Evolutionary conservation across 1,140 invertebrate genomes (phyloP), one percentile per base, ranked within the genome.

Genomic region (Schmidtea mediterranea): DNA sequence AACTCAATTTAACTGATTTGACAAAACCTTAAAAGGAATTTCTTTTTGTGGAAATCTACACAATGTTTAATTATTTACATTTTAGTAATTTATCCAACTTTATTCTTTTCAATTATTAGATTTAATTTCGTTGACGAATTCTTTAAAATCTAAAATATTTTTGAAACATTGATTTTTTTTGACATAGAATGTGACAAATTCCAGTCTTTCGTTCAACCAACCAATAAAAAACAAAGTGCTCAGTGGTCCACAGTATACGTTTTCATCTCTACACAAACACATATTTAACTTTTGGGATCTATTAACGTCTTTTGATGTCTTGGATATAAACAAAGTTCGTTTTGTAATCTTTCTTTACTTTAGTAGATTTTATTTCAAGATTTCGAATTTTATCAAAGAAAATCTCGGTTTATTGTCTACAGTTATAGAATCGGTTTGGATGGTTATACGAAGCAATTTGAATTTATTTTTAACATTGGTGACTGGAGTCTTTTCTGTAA

Each of bases 361-460:
- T 32, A 32, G 10, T 32, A 6, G 10, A 32, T 32, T 43, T n/a
- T 6, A 12, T 13, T 46, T 1, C 24, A 1, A 23, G 18, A 37
- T 50, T 16, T 21, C 16, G 0, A 19, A 19, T 51, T 46, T 37
- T 38, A 26, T 38, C 32, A 8, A 13, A 15, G 13, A n/a, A 15
- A 36, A 43, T 40, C 2, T 15, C 15, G 32, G 26, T 37, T 56
- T 32, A 50, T 54, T 59, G 21, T 52, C 72, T 70, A 58, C 67
- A 2, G 71, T 86, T 2, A 38, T 64, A 22, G 80, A 87, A 53
- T 87, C 83, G 1, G 60, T 90, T n/a, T 94, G 83, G 82, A 69
- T 75, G 19, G 77, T 95, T 36, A 66, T 94, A 2, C 80, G 82
- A 53, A 78, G 82, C 52, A 97, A 95, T 66, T 73, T 92, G 55